Base-by-base conservation (phyloP, 2,888 invertebrate genomes). In the Sminthurides aquaticus region DNA sequence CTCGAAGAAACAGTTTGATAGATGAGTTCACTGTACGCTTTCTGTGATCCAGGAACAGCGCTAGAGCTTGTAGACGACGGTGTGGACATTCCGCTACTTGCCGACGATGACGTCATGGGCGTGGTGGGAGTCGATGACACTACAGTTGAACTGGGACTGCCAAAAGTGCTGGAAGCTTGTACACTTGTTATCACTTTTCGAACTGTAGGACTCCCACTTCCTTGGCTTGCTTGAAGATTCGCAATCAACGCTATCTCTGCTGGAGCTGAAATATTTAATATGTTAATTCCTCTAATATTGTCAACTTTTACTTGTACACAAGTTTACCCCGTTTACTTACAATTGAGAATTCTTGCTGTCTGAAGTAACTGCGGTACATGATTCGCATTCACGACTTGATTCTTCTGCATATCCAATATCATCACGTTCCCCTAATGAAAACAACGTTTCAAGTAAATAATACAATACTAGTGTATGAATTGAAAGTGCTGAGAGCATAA, bases 361-460 rank as follows among this genome's bases (percentile, higher is more conserved):
- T 73, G 73, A 54, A 73, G 62, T 59, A 70, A 67, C 27, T 70
- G 71, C 34, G 70, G 66, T 8, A 69, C 60, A 63, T 69, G 73
- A 25, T 61, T 63, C 29, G 68, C 62, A 60, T 64, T 61, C 5
- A 70, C 64, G 25, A 70, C 49, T 49, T 69, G 70, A 61, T 69
- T 73, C 49, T 72, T 72, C 22, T 68, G 71, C 57, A 73, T 57
- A 54, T 73, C 73, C 49, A 73, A 49, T 43, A 72, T 67, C 70
- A 72, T 72, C 0, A 72, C 68, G 55, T 72, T 72, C 29, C 72
- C 70, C 67, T 69, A 15, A 25, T 48, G 48, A 34, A 24, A 56
- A 20, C 22, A 18, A 56, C n/a, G n/a, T n/a, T n/a, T n/a, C n/a
- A n/a, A n/a, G n/a, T n/a, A n/a, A n/a, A n/a, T n/a, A n/a, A n/a